phyloP scores from a whole-genome alignment of 2,888 invertebrate species.

The Capitulum mitella region DNA sequence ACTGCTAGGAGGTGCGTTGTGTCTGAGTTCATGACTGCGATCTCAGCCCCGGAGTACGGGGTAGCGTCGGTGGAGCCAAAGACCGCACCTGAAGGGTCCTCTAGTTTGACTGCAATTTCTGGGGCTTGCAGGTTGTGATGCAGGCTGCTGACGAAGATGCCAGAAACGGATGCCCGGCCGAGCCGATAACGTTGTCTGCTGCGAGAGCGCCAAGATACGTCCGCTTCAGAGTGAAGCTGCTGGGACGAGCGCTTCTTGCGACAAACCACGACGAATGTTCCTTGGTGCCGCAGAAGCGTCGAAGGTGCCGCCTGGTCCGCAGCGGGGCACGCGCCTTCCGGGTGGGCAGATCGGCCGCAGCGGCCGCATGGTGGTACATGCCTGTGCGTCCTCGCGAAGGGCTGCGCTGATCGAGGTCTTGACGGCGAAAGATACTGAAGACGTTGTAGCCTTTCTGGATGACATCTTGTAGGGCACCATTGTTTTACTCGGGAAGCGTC shows the following conservation, averaged over 20 bases:
- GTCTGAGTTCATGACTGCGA: background rate
- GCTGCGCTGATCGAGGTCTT: background rate
- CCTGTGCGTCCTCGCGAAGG: background rate
- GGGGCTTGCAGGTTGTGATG: background rate
- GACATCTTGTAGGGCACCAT: background rate
- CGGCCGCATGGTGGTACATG: background rate
- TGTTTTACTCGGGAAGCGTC: background rate
- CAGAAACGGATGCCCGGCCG: background rate
- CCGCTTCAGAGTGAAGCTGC: background rate
- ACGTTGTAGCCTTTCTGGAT: background rate
- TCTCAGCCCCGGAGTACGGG: background rate
- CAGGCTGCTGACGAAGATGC: background rate
- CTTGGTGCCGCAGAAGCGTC: background rate
- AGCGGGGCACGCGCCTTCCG: background rate
- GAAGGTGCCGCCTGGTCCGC: background rate
- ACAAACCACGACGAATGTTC: background rate
- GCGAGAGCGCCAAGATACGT: background rate
- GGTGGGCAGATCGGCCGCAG: background rate
- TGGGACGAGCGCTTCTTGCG: slow-evolving; percentile 1
- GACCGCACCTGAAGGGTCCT: background rate
- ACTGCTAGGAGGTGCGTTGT: background rate
- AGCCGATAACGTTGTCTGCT: background rate
- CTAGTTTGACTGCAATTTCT: background rate
- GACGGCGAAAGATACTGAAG: background rate
- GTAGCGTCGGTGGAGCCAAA: background rate